phyloP scores from a whole-genome alignment of 2,888 invertebrate species.

The Geotrupes spiniger region DNA sequence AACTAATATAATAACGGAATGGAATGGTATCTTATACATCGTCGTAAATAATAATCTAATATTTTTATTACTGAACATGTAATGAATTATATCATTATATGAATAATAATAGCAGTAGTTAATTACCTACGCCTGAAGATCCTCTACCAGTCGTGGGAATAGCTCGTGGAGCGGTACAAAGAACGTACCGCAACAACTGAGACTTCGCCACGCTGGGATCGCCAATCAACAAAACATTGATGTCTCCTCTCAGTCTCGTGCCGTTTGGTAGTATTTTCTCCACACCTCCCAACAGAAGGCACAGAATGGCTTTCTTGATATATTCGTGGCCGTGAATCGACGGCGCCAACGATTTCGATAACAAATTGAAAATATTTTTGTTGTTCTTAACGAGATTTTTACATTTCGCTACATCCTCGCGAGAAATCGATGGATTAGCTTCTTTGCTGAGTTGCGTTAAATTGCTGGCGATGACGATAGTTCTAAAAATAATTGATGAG shows the following conservation, averaged over 20 bases:
- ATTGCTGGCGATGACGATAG: constrained; percentile 91
- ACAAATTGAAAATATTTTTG: constrained; percentile 80
- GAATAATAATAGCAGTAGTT: no score
- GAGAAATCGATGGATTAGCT: constrained; percentile 69
- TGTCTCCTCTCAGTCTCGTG: constrained; percentile 80
- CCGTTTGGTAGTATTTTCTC: constrained; percentile 93
- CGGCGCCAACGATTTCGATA: constrained; percentile 92
- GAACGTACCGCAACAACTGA: constrained; percentile 88
- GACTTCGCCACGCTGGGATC: constrained; percentile 99
- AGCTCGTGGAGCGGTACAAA: constrained; percentile 92
- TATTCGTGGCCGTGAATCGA: constrained; percentile 97
- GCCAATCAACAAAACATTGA: constrained; percentile 70
- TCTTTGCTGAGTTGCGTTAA: constrained; percentile 89
- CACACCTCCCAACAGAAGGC: constrained; percentile 89
- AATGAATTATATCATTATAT: no score
- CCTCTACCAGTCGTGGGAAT: constrained; percentile 97
- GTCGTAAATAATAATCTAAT: no score
- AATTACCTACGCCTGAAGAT: constrained; percentile 79
- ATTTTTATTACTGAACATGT: no score
- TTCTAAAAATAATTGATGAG: no score
- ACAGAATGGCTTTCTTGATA: constrained; percentile 94
- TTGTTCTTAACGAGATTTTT: constrained; percentile 74
- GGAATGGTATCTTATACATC: no score
- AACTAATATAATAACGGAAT: no score
- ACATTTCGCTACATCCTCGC: constrained; percentile 86